Percentiles rank a stretch among this genome's conserved stretches.
Evolutionary conservation across 2,888 invertebrate species (phyloP).

Genomic region (Acanthoscelides obtectus): DNA sequence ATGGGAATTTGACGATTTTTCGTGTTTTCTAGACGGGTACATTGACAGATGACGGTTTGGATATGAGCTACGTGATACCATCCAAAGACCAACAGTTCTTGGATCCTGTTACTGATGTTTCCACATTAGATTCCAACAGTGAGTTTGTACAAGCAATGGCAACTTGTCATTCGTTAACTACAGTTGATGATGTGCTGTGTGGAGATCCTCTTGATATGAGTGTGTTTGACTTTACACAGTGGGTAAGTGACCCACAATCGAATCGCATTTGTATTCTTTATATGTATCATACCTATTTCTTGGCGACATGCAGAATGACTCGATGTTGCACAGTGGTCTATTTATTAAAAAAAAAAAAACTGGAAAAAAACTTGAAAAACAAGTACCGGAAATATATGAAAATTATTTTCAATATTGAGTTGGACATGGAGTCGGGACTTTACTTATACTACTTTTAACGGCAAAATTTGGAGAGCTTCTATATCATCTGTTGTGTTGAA

Average conservation of each 20-base stretch:
- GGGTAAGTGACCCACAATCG: slow-evolving; percentile 52
- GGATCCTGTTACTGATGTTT: slow-evolving; percentile 52
- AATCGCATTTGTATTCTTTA: too few species aligned
- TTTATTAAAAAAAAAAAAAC: too few species aligned
- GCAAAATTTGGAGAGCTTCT: too few species aligned
- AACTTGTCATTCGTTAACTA: slow-evolving; percentile 77
- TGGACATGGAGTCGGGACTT: too few species aligned
- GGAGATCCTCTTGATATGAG: slow-evolving; percentile 87
- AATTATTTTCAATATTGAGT: too few species aligned
- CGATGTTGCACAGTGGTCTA: too few species aligned
- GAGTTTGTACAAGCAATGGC: slow-evolving; percentile 70
- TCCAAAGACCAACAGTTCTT: slow-evolving; percentile 52
- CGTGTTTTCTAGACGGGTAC: slow-evolving; percentile 71
- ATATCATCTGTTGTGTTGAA: too few species aligned
- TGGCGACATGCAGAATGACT: too few species aligned
- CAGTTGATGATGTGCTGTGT: slow-evolving; percentile 71
- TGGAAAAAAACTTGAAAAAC: too few species aligned
- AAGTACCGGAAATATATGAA: too few species aligned
- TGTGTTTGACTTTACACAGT: slow-evolving; percentile 83
- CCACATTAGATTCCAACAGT: slow-evolving; percentile 44
- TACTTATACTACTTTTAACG: too few species aligned
- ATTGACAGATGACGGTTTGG: slow-evolving; percentile 82
- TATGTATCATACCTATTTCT: too few species aligned
- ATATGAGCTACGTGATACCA: slow-evolving; percentile 75
- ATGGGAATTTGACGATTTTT: not conserved